phyloP scores from a whole-genome alignment of 2,888 invertebrate genomes.

The Euplexia lucipara region DNA sequence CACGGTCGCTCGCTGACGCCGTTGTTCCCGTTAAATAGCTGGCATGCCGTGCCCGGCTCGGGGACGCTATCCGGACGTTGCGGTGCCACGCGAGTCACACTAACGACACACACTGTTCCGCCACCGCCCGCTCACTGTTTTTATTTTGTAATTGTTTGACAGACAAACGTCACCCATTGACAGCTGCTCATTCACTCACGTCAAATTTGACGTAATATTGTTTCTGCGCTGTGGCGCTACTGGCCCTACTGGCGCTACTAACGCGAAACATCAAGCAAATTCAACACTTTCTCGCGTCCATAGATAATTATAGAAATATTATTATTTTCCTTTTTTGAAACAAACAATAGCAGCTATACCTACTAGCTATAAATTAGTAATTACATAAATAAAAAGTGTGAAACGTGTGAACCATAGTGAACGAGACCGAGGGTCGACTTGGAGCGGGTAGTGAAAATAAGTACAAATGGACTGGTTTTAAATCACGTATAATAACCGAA shows the following conservation, averaged over 20 bases:
- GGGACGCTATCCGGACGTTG: slow-evolving; percentile 21
- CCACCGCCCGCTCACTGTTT: slow-evolving; percentile 70
- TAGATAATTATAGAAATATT: too few relatives aligned
- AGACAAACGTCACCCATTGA: slow-evolving; percentile 50
- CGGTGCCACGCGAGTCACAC: slow-evolving; percentile 48
- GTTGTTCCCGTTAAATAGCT: slow-evolving; percentile 22
- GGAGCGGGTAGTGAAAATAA: too few relatives aligned
- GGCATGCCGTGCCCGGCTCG: slow-evolving; percentile 53
- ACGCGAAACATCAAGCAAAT: too few relatives aligned
- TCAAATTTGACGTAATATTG: slow-evolving; percentile 26
- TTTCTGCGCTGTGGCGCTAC: not conserved
- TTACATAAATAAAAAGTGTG: too few relatives aligned
- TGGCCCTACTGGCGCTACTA: too few relatives aligned
- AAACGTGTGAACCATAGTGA: too few relatives aligned
- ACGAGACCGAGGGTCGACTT: too few relatives aligned
- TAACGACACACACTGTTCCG: slow-evolving; percentile 43
- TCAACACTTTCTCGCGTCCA: not conserved
- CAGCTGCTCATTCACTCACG: slow-evolving; percentile 26
- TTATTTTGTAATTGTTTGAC: slow-evolving; percentile 67
- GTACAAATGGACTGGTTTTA: too few relatives aligned
- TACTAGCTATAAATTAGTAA: too few relatives aligned
- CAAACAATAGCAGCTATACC: too few relatives aligned
- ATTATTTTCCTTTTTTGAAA: too few relatives aligned
- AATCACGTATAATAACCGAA: too few relatives aligned
- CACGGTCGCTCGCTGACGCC: slow-evolving; percentile 27